phyloP scores from a whole-genome alignment of 2,797 vertebrate genomes.

The Cygnus olor region DNA sequence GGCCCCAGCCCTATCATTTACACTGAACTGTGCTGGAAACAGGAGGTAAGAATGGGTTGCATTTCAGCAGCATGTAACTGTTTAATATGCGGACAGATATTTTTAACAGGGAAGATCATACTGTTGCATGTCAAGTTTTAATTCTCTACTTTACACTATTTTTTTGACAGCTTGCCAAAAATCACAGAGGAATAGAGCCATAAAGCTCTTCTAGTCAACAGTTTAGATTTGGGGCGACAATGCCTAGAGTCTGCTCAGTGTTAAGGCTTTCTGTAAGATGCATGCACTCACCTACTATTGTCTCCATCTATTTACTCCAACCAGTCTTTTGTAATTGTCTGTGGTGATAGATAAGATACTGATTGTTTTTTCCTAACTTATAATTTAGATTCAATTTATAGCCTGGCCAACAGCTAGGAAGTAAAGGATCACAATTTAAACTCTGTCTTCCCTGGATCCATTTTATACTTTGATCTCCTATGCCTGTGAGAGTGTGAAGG shows the following conservation, averaged over 20 bases:
- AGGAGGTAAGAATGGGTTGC: background rate
- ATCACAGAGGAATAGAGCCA: background rate
- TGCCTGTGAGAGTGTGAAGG: background rate
- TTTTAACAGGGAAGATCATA: constrained; percentile 7
- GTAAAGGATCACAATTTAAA: background rate
- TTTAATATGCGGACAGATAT: background rate
- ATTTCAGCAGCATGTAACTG: background rate
- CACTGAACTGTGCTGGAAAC: background rate
- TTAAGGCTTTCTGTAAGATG: background rate
- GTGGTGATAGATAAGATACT: background rate
- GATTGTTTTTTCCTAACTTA: background rate
- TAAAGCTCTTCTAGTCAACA: background rate
- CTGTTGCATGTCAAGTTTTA: background rate
- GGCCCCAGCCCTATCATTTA: background rate
- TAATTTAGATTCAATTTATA: background rate
- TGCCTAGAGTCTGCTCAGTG: background rate
- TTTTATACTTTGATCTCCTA: background rate
- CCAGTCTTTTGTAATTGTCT: background rate
- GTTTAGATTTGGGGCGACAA: background rate
- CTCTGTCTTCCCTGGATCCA: background rate
- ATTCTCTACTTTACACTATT: background rate
- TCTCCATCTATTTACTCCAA: background rate
- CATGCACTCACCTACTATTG: background rate
- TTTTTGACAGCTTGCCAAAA: constrained; percentile 29
- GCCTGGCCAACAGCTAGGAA: background rate